These are phyloP conservation scores for Leptinotarsa lineolata DNA, from an alignment of 1,140 invertebrate genomes.

Conservation along the genomic window DNA sequence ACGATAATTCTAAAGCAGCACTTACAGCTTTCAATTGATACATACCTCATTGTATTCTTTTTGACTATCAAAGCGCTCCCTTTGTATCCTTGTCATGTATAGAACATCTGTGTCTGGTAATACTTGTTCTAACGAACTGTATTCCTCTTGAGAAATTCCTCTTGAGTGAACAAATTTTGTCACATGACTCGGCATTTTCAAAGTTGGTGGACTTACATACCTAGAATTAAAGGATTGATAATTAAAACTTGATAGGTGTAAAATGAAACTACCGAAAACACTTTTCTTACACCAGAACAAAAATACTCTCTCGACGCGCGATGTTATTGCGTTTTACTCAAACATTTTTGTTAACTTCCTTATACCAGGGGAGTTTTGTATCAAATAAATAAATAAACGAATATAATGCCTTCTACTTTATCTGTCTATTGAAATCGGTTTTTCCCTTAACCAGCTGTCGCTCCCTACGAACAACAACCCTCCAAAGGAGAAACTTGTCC, in stretches of 20 bases:
- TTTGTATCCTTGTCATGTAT: slow-evolving; percentile 97
- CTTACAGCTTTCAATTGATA: neutral
- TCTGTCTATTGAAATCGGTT: too few species aligned
- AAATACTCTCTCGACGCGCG: too few species aligned
- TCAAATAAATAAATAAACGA: too few species aligned
- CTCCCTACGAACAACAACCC: too few species aligned
- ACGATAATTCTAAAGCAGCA: too few species aligned
- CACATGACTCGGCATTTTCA: slow-evolving; percentile 91
- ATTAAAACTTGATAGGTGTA: neutral
- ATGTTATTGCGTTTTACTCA: too few species aligned
- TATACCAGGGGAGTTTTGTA: too few species aligned
- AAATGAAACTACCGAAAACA: neutral
- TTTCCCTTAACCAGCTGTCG: too few species aligned
- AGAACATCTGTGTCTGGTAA: slow-evolving; percentile 93
- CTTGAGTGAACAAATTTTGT: slow-evolving; percentile 76
- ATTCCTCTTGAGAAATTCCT: slow-evolving; percentile 80
- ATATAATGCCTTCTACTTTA: too few species aligned
- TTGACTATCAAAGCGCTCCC: slow-evolving; percentile 83
- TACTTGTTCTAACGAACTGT: slow-evolving; percentile 76
- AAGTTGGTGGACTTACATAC: slow-evolving; percentile 85
- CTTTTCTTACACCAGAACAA: too few species aligned
- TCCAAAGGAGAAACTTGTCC: too few species aligned
- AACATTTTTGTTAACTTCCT: too few species aligned
- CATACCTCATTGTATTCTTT: slow-evolving; percentile 86
- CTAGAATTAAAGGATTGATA: slow-evolving; percentile 45